These are phyloP conservation scores for Chaetorhynchus papuensis DNA, from an alignment of 2,113 vertebrate genomes.

Conservation along the genomic window DNA sequence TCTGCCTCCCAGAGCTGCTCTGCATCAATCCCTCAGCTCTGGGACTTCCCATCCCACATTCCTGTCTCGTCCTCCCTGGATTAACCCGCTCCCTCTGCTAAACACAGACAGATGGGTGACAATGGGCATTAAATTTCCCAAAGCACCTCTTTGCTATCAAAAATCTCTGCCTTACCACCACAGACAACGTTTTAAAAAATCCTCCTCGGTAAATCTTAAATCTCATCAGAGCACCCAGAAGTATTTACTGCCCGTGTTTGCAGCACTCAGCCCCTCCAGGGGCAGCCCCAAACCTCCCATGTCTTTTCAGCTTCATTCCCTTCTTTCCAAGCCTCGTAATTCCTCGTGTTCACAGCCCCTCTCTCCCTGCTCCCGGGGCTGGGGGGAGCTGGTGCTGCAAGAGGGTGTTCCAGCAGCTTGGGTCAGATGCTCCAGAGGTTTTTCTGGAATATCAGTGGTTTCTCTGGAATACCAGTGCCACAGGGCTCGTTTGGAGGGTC, in stretches of 20 bases:
- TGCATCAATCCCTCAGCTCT: background rate
- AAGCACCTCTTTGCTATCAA: background rate
- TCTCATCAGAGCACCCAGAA: background rate
- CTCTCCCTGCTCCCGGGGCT: background rate
- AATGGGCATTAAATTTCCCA: background rate
- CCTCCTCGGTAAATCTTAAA: background rate
- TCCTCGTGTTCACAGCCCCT: fast-evolving
- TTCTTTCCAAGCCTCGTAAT: background rate
- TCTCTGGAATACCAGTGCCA: fast-evolving
- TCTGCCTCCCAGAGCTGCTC: background rate
- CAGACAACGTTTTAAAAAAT: background rate
- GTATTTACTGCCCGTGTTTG: background rate
- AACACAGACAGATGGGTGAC: background rate
- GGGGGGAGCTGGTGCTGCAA: background rate
- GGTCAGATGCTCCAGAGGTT: background rate
- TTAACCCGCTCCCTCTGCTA: background rate
- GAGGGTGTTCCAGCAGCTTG: background rate
- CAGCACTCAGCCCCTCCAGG: background rate
- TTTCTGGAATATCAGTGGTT: fast-evolving
- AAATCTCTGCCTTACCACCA: background rate
- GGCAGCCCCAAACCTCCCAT: background rate
- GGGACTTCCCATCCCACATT: background rate
- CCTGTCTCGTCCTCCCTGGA: fast-evolving
- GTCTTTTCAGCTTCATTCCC: background rate
- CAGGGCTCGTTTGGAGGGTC: background rate